A percentile compares a stretch with the other conserved stretches of the same genome.
Evolutionary conservation across 2,888 invertebrate genomes (phyloP).

Genomic region (Stenoptilia bipunctidactyla): DNA sequence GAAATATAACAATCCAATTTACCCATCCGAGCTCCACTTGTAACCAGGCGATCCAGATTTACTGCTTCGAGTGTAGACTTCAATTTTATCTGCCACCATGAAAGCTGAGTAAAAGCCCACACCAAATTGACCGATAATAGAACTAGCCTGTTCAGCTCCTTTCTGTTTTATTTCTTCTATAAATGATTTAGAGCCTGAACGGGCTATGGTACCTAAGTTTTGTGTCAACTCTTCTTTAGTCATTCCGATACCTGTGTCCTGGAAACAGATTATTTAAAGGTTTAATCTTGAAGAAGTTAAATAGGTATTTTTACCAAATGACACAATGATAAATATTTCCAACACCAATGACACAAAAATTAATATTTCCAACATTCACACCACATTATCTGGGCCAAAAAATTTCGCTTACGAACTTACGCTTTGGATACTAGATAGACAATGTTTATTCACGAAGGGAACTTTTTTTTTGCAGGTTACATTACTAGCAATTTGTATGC

Average conservation of each 20-base stretch:
- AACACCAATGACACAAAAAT: no score
- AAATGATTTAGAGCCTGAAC: conserved; percentile 95
- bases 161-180: conserved; percentile 85
- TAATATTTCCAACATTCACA: no score
- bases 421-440: no score
- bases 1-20: conserved; percentile 20
- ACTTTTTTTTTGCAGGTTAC: no score
- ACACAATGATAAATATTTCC: no score
- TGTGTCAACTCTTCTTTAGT: conserved; percentile 90
- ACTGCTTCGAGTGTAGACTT: conserved; percentile 88
- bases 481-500: no score
- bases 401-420: no score
- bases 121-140: conserved; percentile 97
- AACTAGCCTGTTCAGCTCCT: conserved; percentile 72
- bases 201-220: conserved; percentile 95
- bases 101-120: conserved; percentile 98
- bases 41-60: conserved; percentile 76
- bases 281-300: no score
- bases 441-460: no score
- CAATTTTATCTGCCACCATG: conserved; percentile 96
- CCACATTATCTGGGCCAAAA: no score
- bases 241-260: conserved; percentile 97
- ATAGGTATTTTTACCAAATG: no score
- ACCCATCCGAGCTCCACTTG: conserved; percentile 95
- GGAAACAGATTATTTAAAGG: conserved; percentile 5